Evolutionary conservation across 2,113 vertebrate species (phyloP), one percentile per base, ranked within the genome.

Genomic region (Centropus bengalensis): DNA sequence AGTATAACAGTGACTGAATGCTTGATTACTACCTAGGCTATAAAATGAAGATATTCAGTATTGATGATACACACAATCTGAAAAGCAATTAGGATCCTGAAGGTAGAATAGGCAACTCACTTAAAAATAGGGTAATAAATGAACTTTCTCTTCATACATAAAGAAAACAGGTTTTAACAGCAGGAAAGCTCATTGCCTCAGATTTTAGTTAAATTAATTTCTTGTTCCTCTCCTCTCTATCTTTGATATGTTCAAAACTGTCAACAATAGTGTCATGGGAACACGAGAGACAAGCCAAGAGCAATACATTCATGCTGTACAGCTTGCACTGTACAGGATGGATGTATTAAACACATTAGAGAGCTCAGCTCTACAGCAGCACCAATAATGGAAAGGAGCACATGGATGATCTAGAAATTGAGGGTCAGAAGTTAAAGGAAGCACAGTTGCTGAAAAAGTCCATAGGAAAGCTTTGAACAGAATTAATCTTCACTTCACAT

Each of bases 1-100:
- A 94, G 66, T 94, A 67, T 96, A 97, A 95, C 97, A 96, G 96
- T 97, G 98, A 97, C 97, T 94, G 93, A 98, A 96, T 12, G 54
- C 96, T 97, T 88, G 68, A 96, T 98, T 97, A 97, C 94, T 89
- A 96, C 93, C 59, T 82, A 81, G 68, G 67, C 81, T 92, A 75
- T 93, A 94, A 96, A 96, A 97, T 95, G 32, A 97, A 97, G 97
- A 97, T 91, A 67, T 32, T 60, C 76, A 45, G 32, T 81, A 89
- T 90, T 96, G 94, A 97, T 96, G 96, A 91, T 93, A 96, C 22
- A 91, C 49, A 69, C 56, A 92, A 95, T 83, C 95, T 88, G 81
- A 96, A 96, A 96, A 95, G 91, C 91, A 96, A 96, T 95, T 97
- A 96, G 80, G 82, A 68, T 78, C 62, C 69, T 91, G 91, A 94